Evolutionary conservation across 2,113 vertebrate species (phyloP).

Genomic region (Corydoras sp.): DNA sequence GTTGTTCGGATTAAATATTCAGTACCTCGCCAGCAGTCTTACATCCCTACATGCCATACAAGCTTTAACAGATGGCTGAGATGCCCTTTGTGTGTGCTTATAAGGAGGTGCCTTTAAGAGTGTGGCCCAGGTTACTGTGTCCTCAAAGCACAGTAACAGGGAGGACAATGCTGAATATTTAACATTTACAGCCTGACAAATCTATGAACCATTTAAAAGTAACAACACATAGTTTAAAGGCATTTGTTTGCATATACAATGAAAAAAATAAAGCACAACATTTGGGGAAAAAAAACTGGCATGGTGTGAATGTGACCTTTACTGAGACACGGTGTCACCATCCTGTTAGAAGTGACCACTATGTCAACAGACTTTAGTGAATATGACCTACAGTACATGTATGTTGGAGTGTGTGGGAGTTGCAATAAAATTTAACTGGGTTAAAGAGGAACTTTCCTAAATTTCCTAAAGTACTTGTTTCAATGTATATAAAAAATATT

Average conservation of each 20-base stretch:
- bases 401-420: conserved; percentile 4
- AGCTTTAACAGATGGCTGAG: conserved; percentile 15
- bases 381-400: conserved; percentile 1
- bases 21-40: not conserved
- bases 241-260: too few relatives aligned
- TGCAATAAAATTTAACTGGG: too few relatives aligned
- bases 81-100: not conserved
- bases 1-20: conserved; percentile 31
- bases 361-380: conserved; percentile 7
- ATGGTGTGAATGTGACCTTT: conserved; percentile 7
- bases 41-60: conserved; percentile 1
- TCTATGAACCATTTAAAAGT: not conserved
- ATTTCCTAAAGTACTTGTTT: too few relatives aligned
- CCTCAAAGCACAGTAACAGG: not conserved
- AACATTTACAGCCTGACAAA: not conserved
- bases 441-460: too few relatives aligned
- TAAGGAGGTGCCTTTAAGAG: not conserved
- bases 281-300: not conserved
- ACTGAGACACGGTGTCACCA: conserved; percentile 13
- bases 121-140: not conserved
- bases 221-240: too few relatives aligned
- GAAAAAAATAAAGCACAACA: not conserved
- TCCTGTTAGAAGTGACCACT: conserved; percentile 14
- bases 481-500: too few relatives aligned
- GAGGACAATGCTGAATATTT: not conserved